Base-by-base conservation (phyloP, 2,797 vertebrate genomes). In the Geotrypetes seraphini region DNA sequence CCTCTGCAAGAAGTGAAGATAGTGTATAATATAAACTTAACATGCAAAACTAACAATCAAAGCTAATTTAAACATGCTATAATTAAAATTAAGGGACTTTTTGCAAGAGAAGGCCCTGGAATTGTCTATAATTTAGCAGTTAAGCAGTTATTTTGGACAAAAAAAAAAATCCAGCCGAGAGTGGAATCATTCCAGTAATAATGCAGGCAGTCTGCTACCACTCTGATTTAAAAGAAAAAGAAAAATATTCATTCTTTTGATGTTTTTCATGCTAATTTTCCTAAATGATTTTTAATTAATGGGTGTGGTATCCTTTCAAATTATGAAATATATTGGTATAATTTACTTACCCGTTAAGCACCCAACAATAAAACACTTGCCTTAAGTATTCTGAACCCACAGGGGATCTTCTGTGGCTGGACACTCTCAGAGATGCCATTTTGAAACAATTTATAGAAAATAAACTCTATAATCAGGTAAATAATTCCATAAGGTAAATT, bases 401-500 rank as follows among this genome's bases (percentile, higher is more conserved):
- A 27, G 10, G 47, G 51, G 51, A 61, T 53, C 48, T 63, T 42
- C 50, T 60, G 5, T 1, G 2, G 12, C 53, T 48, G 56, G 56
- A 60, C 37, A 53, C 48, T 25, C 53, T 6, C 14, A 50, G 46
- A 13, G 8, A 44, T 33, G 43, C 58, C 57, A 63, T 73, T 78
- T 66, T 63, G 61, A 63, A 71, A 66, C 77, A 71, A 78, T 81
- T 72, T 69, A 59, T 69, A 65, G 78, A 79, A 83, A 78, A 73
- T 81, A 83, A 86, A 92, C 87, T 87, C 78, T 79, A 82, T 90
- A 90, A 96, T 90, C 88, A 91, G 81, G 87, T 90, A 83, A 78
- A 71, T 74, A 78, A 87, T 72, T 63, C 75, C 54, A 50, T 67
- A 66, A 45, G 69, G 64, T 65, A 84, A 85, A 87, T 83, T 75